Evolutionary conservation across 2,113 vertebrate species (phyloP).

Genomic region (Embiotoca jacksoni): DNA sequence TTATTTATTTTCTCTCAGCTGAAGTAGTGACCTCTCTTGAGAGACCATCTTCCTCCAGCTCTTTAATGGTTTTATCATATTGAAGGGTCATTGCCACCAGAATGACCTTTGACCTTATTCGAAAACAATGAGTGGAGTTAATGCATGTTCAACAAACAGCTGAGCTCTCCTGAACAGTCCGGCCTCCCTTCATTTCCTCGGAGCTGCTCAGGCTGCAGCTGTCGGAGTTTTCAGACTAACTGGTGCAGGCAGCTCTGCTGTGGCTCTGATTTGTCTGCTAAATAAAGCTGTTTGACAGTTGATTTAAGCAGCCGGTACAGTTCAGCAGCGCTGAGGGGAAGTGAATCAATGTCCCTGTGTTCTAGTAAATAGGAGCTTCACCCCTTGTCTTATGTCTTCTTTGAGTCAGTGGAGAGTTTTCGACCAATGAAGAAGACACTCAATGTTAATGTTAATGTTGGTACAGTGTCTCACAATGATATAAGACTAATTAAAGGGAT

Average conservation of each 20-base stretch:
- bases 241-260: not conserved
- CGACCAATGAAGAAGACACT: not conserved
- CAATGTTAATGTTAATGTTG: not conserved
- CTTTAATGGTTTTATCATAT: not conserved
- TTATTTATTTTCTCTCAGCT: too few relatives aligned
- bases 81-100: constrained; percentile 4
- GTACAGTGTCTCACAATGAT: not conserved
- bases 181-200: constrained; percentile 1
- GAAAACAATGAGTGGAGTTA: not conserved
- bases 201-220: constrained; percentile 10
- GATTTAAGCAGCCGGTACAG: constrained; percentile 27
- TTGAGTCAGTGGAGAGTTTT: not conserved
- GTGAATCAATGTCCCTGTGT: not conserved
- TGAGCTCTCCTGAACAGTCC: not conserved
- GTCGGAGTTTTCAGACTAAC: not conserved
- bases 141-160: constrained; percentile 12
- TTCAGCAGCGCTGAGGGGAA: constrained; percentile 10
- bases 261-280: constrained; percentile 17
- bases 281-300: constrained; percentile 17
- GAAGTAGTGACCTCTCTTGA: too few relatives aligned
- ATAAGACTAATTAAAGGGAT: not conserved
- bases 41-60: not conserved
- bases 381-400: not conserved
- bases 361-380: not conserved
- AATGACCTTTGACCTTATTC: constrained; percentile 15